Conservation (phyloP, 2,797 vertebrate species). For the Atherinosoma microstoma region DNA sequence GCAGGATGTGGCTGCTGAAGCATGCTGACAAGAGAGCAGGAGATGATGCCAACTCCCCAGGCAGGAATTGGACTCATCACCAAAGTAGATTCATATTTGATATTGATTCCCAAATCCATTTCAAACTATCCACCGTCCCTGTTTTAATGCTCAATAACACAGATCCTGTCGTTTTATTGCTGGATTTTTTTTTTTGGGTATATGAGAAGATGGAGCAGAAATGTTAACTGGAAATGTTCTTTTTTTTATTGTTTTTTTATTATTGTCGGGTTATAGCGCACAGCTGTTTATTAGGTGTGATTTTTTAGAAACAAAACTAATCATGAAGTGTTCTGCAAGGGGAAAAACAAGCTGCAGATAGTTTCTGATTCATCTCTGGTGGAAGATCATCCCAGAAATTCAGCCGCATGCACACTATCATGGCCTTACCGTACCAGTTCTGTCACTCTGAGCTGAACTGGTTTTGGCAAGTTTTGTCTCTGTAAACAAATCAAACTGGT, state of each 20-base stretch:
- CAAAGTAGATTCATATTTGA: constrained; percentile 45
- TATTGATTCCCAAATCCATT: constrained; percentile 50
- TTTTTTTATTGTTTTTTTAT: constrained; percentile 10
- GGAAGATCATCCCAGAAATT: too few relatives aligned
- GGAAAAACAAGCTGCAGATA: too few relatives aligned
- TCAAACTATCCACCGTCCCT: constrained; percentile 30
- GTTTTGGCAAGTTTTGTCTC: not conserved
- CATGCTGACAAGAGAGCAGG: constrained; percentile 51
- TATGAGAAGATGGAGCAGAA: not conserved
- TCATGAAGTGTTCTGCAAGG: too few relatives aligned
- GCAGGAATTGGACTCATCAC: constrained; percentile 53
- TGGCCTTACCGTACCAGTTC: too few relatives aligned
- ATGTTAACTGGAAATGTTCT: constrained; percentile 7
- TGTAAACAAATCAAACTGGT: not conserved
- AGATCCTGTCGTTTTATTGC: not conserved
- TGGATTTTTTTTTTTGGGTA: constrained; percentile 12
- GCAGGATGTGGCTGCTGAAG: constrained; percentile 47
- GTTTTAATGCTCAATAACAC: constrained; percentile 19
- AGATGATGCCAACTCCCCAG: constrained; percentile 55
- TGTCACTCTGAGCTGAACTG: not conserved
- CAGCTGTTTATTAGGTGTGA: too few relatives aligned
- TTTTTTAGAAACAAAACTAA: too few relatives aligned
- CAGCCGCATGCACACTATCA: too few relatives aligned
- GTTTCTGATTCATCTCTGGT: too few relatives aligned
- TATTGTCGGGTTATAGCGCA: not conserved